Base-by-base conservation (phyloP, 2,888 invertebrate species). In the Melolontha melolontha region DNA sequence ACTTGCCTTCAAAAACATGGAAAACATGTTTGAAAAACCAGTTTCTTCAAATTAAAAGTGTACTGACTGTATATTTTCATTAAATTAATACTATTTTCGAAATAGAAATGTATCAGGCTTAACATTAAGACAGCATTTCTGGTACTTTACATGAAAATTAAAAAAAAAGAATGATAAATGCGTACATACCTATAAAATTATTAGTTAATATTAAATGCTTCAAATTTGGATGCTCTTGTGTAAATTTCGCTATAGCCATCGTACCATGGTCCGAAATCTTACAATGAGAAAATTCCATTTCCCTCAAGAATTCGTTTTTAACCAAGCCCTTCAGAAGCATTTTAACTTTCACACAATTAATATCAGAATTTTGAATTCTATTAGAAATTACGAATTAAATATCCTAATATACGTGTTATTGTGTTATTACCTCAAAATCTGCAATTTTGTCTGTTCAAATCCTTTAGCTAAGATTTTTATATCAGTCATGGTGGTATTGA, bases 221-320 rank as follows among this genome's bases (percentile, higher is more conserved):
- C 11, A 82, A 69, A 12, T 74, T 70, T 17, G 71, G 70, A 68
- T 74, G 72, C 49, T 78, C 73, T 22, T 74, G 47, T 6, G 76
- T 62, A 69, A 80, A 77, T 72, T 78, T 79, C 40, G 77, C 75
- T 8, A 82, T 65, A 27, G 78, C 79, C 17, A 76, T 68, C 5
- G 76, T 75, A 11, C 81, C 82, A 12, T 73, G 67, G 67, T 82
- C 77, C 0, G 74, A 73, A 54, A 83, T 77, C 70, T 77, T 76
- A 67, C 83, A 82, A 72, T 81, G 81, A 1, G 81, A 81, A 70
- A 82, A 79, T 69, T 82, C 81, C 22, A 82, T 63, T 17, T 72
- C 72, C 62, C 69, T 70, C 14, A 83, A 70, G 44, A 63, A 68
- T 29, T 75, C 73, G 64, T 81, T 79, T 64, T 75, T 76, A 16